Base-by-base conservation (phyloP, 2,113 vertebrate genomes). In the Eretmochelys imbricata region DNA sequence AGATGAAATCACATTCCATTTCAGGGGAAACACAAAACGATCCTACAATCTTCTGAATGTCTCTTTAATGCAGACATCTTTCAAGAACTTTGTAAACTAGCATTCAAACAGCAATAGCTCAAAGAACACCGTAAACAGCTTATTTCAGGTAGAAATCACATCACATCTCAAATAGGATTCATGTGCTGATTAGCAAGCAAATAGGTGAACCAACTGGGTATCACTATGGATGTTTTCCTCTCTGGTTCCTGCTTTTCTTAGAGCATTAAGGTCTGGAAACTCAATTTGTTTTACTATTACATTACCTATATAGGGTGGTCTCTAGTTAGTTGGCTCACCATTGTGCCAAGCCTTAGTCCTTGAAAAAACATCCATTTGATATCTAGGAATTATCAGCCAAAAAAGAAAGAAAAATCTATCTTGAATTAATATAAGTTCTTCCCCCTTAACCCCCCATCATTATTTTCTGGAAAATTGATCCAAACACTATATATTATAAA, bases 91-190 rank as follows among this genome's bases (percentile, higher is more conserved):
- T 85, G 93, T 90, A 93, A 97, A 80, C 82, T 82, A 90, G 31
- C 69, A 96, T 95, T 98, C 1, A 0, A 95, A 76, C 51, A 85
- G 16, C 91, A 97, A 96, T 93, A 96, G 91, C 54, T 49, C 50
- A 54, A 1, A 94, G 89, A 90, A 95, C 89, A 92, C 69, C 83
- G 85, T 92, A 98, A 97, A 97, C 94, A 97, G 49, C 59, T 97
- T 97, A 96, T 93, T 95, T 97, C 88, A 96, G 90, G 92, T 79
- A 96, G 72, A 97, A 97, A 97, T 94, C 92, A 88, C 85, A 96
- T 94, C 80, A 90, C 75, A 95, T 93, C 54, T 95, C 90, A 96
- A 95, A 95, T 35, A 91, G 72, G 80, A 57, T 95, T 97, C 90
- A 90, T 42, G 80, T 96, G 92, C 84, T 93, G 65, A 91, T 53